A percentile compares a stretch with the other conserved stretches of the same genome.
Evolutionary conservation across 2,113 vertebrate genomes (phyloP).

Genomic region (Pygoscelis adeliae): DNA sequence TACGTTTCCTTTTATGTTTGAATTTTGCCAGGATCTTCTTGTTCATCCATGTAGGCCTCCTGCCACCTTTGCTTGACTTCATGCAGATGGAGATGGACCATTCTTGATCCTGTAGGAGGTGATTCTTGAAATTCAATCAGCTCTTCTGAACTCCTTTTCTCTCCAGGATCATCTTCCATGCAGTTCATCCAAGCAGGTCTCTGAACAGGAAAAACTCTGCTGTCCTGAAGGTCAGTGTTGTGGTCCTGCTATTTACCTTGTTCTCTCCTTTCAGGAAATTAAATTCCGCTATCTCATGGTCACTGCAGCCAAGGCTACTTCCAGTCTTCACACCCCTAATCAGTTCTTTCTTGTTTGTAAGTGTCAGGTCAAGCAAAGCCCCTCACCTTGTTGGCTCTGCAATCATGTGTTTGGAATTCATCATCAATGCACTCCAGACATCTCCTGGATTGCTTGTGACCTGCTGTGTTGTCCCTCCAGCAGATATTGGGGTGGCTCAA

Average conservation of each 20-base stretch:
- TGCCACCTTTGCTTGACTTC: not conserved
- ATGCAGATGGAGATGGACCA: not conserved
- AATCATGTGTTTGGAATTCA: not conserved
- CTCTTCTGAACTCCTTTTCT: not conserved
- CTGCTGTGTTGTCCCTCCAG: not conserved
- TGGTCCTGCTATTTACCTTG: not conserved
- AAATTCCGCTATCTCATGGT: not conserved
- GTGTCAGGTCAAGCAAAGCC: not conserved
- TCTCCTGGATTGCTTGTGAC: not conserved
- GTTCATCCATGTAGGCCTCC: not conserved
- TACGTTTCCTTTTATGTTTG: not conserved
- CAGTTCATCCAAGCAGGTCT: not conserved
- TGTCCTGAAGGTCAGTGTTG: not conserved
- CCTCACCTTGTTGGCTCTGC: not conserved
- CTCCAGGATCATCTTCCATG: not conserved
- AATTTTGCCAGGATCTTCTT: not conserved
- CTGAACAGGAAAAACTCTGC: not conserved
- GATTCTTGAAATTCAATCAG: not conserved
- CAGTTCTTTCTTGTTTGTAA: not conserved
- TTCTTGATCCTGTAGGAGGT: not conserved
- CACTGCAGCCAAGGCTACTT: not conserved
- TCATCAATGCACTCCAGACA: not conserved
- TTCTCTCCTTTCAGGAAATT: not conserved
- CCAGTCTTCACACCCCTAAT: not conserved
- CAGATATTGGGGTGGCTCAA: not conserved